Evolutionary conservation across 2,797 vertebrate genomes (phyloP), one percentile per base, ranked within the genome.

Genomic region (Chanos chanos): DNA sequence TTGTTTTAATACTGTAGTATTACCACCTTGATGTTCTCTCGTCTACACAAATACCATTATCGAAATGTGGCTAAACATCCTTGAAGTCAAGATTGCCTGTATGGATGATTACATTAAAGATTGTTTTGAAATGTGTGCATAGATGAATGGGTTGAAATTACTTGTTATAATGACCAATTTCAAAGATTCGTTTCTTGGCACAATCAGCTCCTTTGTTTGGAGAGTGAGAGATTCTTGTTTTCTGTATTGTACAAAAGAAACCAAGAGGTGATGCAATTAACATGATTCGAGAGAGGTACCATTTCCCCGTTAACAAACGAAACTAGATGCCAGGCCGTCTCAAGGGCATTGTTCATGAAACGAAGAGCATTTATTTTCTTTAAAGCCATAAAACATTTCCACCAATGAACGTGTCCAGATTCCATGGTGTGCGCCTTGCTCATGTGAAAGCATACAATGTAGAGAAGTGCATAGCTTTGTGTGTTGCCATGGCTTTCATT

Each of bases 401-500:
- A n/a, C 28, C 40, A 54, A 48, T 33, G 27, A 24, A 31, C 6
- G 27, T 18, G 36, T 36, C 33, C 25, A 39, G 30, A 24, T 55
- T 15, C 62, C 41, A 24, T 44, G 52, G 30, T 22, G 15, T 43
- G 8, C 24, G 28, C 15, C 54, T 19, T 1, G 0, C 21, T 41
- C 30, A 7, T 41, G 18, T 4, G 4, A 37, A 37, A 36, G 9
- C 4, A n/a, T 25, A 25, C 47, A 65, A 66, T 57, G 39, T 52
- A 54, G 3, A 36, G 12, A 41, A 59, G 28, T 41, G 30, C 55
- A 45, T 41, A 28, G 33, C 52, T 22, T 28, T 28, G 22, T 49
- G 37, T 34, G 68, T 71, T 61, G 36, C 68, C 16, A 58, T 47
- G 58, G 63, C 15, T 66, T 44, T 53, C 37, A 18, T 12, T 62